Evolutionary conservation across 2,888 invertebrate genomes (phyloP), one percentile per base, ranked within the genome.

Genomic region (Palloptera scutellata): DNA sequence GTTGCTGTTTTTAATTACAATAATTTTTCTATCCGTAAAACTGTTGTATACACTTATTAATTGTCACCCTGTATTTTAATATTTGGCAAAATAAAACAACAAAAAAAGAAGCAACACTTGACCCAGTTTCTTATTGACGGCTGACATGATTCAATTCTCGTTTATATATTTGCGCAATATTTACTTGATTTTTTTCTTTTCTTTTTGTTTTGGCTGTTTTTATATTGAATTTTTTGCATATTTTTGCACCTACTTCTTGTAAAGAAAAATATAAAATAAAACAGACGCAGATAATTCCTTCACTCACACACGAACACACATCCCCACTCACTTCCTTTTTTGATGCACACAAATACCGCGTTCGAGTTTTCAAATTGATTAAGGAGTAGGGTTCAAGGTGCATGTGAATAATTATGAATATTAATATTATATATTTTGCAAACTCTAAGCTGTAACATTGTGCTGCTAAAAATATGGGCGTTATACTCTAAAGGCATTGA

Each of bases 231-330:
- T 15, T 48, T 48, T 11, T 48, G 13, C 48, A 6, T 48, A 48
- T 48, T 48, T 30, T 13, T 48, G 48, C 10, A 15, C 48, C 15
- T 15, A 4, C 48, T 45, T 45, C 1, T n/a, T 48, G 15, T 5
- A 4, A 48, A 6, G 15, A 10, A 48, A 48, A 10, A 48, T 10
- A 48, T 1, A 30, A 4, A 30, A 30, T 4, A 30, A 8, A 48
- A 48, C 15, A 15, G 5, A 48, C 13, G 5, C 48, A n/a, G 5
- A 48, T 15, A 48, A 48, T 15, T 48, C 48, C 6, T 15, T 13
- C 48, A 48, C 48, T 2, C 48, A 48, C 48, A 48, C 48, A 48
- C 48, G 11, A 6, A 67, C 70, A 70, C 58, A 70, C 70, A 61
- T 67, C 54, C 19, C 61, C 62, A 17, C 17, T 20, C 54, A 41